Conservation (phyloP, 2,113 vertebrate species). For the Pantherophis guttatus region DNA sequence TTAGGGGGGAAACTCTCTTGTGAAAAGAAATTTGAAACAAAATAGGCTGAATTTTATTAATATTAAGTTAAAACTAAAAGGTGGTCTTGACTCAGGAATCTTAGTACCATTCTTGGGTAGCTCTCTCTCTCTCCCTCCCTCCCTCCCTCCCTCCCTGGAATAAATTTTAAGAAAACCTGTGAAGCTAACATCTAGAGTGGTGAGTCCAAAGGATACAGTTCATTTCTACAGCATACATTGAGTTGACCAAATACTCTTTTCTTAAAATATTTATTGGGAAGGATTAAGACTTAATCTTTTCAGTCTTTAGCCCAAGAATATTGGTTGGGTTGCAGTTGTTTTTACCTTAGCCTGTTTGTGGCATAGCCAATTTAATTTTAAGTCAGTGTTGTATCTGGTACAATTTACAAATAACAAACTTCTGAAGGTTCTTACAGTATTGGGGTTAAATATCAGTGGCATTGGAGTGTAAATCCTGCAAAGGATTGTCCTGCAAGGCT, state of each 20-base stretch:
- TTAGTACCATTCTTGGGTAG: neutral
- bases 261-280: neutral
- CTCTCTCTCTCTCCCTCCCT: neutral
- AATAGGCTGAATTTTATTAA: neutral
- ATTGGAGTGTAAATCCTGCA: neutral
- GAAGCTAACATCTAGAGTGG: neutral
- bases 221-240: neutral
- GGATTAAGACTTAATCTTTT: neutral
- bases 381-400: neutral
- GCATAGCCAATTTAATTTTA: neutral
- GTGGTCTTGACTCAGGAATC: neutral
- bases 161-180: too few species aligned
- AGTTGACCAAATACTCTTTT: neutral
- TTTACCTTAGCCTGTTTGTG: neutral
- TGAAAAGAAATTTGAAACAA: neutral
- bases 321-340: neutral
- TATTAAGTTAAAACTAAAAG: neutral
- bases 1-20: neutral
- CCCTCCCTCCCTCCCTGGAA: too few species aligned
- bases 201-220: neutral
- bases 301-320: neutral
- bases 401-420: neutral
- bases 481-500: neutral
- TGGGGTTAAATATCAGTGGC: neutral
- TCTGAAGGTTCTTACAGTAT: neutral